These are phyloP conservation scores for Drosophila peninsularis DNA, from an alignment of 2,888 invertebrate species.

Conservation along the genomic window DNA sequence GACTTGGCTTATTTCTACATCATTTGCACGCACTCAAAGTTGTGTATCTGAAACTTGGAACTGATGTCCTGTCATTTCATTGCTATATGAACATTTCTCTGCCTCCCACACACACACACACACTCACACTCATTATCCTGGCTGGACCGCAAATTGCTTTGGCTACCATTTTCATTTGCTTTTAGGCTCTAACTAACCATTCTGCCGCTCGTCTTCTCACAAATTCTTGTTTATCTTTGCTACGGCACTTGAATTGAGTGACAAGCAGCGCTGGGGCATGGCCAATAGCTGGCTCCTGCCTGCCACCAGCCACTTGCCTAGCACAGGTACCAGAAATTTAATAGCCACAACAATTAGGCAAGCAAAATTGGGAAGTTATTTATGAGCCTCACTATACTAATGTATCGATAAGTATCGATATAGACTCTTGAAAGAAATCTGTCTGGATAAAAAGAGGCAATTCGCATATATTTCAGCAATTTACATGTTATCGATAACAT, in stretches of 20 bases:
- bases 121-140: conserved; percentile 24
- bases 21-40: conserved; percentile 70
- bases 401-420: neutral
- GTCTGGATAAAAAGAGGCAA: no score
- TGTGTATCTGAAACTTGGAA: conserved; percentile 19
- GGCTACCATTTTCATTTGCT: conserved; percentile 70
- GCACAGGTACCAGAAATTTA: conserved; percentile 40
- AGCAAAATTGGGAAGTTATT: neutral
- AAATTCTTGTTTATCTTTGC: conserved; percentile 56
- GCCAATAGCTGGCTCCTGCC: conserved; percentile 6
- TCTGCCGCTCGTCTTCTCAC: conserved; percentile 39
- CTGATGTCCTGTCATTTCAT: conserved; percentile 44
- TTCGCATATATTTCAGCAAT: no score
- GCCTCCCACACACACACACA: neutral
- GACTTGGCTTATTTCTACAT: conserved; percentile 75
- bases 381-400: no score
- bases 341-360: conserved; percentile 69
- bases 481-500: neutral
- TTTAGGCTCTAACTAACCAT: conserved; percentile 66
- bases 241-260: conserved; percentile 59
- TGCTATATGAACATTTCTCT: conserved; percentile 43
- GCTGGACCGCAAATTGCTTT: conserved; percentile 77
- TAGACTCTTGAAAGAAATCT: no score
- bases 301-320: no score
- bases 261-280: conserved; percentile 30